A percentile compares a stretch with the other conserved stretches of the same genome.
Conservation (phyloP, 2,797 vertebrate species). For the Echiichthys vipera region DNA sequence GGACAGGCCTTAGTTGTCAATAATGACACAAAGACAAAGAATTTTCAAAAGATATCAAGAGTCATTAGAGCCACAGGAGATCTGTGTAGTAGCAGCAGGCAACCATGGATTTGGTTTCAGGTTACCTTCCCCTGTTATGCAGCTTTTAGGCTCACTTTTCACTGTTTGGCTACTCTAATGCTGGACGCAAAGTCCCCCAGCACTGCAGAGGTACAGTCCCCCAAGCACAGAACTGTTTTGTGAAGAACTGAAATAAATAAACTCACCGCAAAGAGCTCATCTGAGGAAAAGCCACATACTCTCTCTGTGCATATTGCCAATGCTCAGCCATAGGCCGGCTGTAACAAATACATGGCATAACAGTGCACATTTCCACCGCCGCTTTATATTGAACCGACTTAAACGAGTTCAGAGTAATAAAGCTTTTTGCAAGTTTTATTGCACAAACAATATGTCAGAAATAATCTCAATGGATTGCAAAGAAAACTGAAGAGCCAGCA, state of each 20-base stretch:
- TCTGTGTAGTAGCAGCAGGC: slow-evolving; percentile 89
- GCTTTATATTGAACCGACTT: slow-evolving; percentile 59
- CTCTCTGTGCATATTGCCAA: slow-evolving; percentile 9
- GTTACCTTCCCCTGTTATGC: slow-evolving; percentile 91
- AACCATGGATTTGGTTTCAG: slow-evolving; percentile 94
- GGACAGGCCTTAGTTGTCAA: slow-evolving; percentile 74
- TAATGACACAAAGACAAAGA: slow-evolving; percentile 78
- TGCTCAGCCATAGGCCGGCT: slow-evolving; percentile 37
- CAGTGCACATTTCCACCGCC: slow-evolving; percentile 42
- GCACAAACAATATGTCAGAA: slow-evolving; percentile 73
- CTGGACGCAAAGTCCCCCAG: slow-evolving; percentile 90
- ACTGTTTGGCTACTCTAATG: slow-evolving; percentile 87
- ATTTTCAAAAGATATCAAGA: slow-evolving; percentile 80
- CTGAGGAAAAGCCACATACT: slow-evolving; percentile 36
- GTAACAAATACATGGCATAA: slow-evolving; percentile 38
- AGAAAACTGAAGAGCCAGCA: slow-evolving; percentile 70
- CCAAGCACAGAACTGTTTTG: slow-evolving; percentile 78
- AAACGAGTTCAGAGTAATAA: slow-evolving; percentile 70
- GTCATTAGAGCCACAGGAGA: slow-evolving; percentile 88
- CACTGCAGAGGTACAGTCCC: slow-evolving; percentile 91
- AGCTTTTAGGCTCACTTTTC: slow-evolving; percentile 96
- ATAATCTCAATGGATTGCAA: slow-evolving; percentile 69
- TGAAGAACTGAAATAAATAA: slow-evolving; percentile 62
- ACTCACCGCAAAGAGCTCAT: slow-evolving; percentile 49
- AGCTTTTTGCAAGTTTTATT: slow-evolving; percentile 73